These are phyloP conservation scores for Zaprionus capensis DNA, from an alignment of 1,140 invertebrate species.

Conservation along the genomic window DNA sequence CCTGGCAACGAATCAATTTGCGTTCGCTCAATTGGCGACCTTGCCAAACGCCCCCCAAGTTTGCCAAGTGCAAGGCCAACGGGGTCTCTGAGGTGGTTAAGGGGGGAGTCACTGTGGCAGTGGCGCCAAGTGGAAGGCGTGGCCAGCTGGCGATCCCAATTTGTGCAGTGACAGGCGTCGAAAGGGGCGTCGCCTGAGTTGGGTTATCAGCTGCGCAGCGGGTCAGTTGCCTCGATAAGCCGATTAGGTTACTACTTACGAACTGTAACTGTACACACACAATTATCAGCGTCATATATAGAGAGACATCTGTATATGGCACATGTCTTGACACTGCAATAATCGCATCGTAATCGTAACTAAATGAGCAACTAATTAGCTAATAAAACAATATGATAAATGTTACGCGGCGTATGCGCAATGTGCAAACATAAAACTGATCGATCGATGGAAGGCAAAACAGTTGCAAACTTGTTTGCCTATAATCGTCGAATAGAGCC, in stretches of 20 bases:
- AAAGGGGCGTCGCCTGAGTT: constrained; percentile 37
- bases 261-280: constrained; percentile 15
- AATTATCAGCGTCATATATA: constrained; percentile 11
- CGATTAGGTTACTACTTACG: not conserved
- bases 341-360: constrained; percentile 15
- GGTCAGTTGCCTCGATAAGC: not conserved
- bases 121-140: constrained; percentile 40
- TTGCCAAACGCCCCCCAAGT: constrained; percentile 46
- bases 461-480: not conserved
- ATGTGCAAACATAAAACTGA: constrained; percentile 14
- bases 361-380: constrained; percentile 45
- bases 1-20: constrained; percentile 68
- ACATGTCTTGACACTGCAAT: not conserved
- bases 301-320: constrained; percentile 23
- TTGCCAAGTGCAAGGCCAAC: constrained; percentile 40
- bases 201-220: constrained; percentile 23
- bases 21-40: constrained; percentile 60
- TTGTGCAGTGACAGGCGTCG: constrained; percentile 28
- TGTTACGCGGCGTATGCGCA: constrained; percentile 46
- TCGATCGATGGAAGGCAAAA: not conserved
- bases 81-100: not conserved
- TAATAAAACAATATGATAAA: constrained; percentile 54
- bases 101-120: constrained; percentile 12
- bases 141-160: constrained; percentile 9
- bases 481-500: not conserved